Base-by-base conservation (phyloP, 2,888 invertebrate species). In the Epinotia nisella region DNA sequence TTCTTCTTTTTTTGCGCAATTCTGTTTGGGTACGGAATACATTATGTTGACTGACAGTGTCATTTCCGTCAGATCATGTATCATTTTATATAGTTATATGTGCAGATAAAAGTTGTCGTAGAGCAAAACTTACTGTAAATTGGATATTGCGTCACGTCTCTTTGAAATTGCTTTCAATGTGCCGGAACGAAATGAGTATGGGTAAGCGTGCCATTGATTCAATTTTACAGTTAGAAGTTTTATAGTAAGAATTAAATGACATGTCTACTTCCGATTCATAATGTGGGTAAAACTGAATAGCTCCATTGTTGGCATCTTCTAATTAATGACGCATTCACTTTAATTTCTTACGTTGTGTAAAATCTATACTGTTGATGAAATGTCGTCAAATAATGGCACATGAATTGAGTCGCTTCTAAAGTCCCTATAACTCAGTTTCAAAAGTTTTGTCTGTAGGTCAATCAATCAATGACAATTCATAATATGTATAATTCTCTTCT, bases 91-190 rank as follows among this genome's bases (percentile, higher is more conserved):
- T n/a, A 4, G 7, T 5, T 45, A 35, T 35, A 35, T 35, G 35
- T 35, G 35, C 35, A 45, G 45, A 55, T 61, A 35, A 73, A 58
- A 21, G 58, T 64, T 69, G 69, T 64, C 69, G 51, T 29, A 39
- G 41, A 65, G 64, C 29, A 41, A 58, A 69, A 29, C 45, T 62
- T 68, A 68, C 73, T 35, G 68, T 69, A 69, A 64, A 69, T 69
- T 69, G 68, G 11, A 51, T 62, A 73, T 73, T 73, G 60, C 73
- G 69, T 73, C 73, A 73, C 73, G 73, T 73, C 11, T 64, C 73
- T 64, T 59, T 39, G 53, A 73, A 69, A 73, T 73, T 73, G 69
- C 69, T 41, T 62, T 17, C 35, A 64, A 73, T 64, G 64, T 39
- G 41, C 68, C 68, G 68, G 73, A 73, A 73, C 73, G 69, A 69